These are phyloP conservation scores for Scaptomyza hsui DNA, from an alignment of 1,140 invertebrate genomes.

Conservation along the genomic window DNA sequence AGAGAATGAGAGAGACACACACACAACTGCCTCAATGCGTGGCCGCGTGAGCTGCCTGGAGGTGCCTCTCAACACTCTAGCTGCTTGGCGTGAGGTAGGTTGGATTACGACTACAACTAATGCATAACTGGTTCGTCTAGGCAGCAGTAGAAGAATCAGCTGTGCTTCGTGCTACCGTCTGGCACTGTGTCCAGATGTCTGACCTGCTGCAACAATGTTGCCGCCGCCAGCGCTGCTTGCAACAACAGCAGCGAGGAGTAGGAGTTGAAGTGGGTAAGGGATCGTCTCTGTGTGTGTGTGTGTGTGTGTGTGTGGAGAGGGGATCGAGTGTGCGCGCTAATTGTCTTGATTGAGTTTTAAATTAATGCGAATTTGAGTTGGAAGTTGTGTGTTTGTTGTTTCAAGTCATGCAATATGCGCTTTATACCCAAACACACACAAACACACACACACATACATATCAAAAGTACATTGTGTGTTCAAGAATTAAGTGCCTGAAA, in stretches of 20 bases:
- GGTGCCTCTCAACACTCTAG: constrained; percentile 20
- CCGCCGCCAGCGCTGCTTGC: constrained; percentile 50
- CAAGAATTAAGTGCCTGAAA: constrained; percentile 30
- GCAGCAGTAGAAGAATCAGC: constrained; percentile 48
- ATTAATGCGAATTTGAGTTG: constrained; percentile 80
- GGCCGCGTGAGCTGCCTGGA: constrained; percentile 40
- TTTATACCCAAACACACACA: constrained; percentile 15
- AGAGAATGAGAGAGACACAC: neutral
- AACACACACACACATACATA: neutral
- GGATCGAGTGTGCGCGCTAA: constrained; percentile 64
- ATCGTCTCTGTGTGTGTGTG: constrained; percentile 26
- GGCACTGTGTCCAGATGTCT: constrained; percentile 31
- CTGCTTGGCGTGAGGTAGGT: constrained; percentile 75
- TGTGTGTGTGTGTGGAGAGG: constrained; percentile 2
- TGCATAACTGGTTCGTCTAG: constrained; percentile 50
- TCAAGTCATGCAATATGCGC: constrained; percentile 50
- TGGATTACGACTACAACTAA: constrained; percentile 34
- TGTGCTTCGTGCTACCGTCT: constrained; percentile 44
- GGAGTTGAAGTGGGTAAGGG: constrained; percentile 6
- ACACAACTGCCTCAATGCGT: constrained; percentile 46
- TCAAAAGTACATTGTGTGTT: constrained; percentile 5
- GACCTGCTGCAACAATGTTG: constrained; percentile 66
- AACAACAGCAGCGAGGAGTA: neutral
- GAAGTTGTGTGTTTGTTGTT: constrained; percentile 46
- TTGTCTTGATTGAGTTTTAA: constrained; percentile 82